Conservation (phyloP, 2,797 vertebrate species). For the Champsocephalus gunnari region DNA sequence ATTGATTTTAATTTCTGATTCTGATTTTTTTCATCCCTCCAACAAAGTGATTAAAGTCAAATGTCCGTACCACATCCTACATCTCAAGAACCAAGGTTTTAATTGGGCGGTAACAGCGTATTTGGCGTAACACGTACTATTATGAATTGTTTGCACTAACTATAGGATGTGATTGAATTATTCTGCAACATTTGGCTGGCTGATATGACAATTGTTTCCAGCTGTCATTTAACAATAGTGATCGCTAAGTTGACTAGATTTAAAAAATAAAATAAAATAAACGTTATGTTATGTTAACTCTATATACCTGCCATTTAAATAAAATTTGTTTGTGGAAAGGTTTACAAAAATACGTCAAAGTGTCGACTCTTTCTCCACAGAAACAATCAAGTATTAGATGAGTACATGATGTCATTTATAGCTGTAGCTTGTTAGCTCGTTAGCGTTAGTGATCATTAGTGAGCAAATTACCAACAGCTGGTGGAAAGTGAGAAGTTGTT, state of each 20-base stretch:
- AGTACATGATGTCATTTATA: background rate
- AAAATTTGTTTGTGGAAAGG: background rate
- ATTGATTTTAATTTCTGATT: too few relatives aligned
- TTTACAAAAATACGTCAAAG: background rate
- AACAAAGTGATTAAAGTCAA: background rate
- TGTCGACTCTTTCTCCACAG: background rate
- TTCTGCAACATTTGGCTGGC: background rate
- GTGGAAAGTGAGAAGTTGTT: background rate
- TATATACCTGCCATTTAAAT: background rate
- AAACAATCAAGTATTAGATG: background rate
- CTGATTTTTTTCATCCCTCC: too few relatives aligned
- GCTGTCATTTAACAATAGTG: slow-evolving; percentile 12
- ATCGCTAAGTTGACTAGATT: background rate
- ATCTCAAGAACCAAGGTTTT: background rate
- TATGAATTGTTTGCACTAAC: too few relatives aligned
- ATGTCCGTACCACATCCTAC: background rate
- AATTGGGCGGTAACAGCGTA: background rate
- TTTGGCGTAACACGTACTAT: slow-evolving; percentile 3
- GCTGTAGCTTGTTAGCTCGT: background rate
- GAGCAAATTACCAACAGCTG: slow-evolving; percentile 35
- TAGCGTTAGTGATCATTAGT: slow-evolving; percentile 5
- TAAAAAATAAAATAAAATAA: too few relatives aligned
- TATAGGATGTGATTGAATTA: too few relatives aligned
- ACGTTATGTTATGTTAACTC: background rate
- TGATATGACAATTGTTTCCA: slow-evolving; percentile 6